Conservation (phyloP, 2,113 vertebrate genomes). For the Butorides virescens region DNA sequence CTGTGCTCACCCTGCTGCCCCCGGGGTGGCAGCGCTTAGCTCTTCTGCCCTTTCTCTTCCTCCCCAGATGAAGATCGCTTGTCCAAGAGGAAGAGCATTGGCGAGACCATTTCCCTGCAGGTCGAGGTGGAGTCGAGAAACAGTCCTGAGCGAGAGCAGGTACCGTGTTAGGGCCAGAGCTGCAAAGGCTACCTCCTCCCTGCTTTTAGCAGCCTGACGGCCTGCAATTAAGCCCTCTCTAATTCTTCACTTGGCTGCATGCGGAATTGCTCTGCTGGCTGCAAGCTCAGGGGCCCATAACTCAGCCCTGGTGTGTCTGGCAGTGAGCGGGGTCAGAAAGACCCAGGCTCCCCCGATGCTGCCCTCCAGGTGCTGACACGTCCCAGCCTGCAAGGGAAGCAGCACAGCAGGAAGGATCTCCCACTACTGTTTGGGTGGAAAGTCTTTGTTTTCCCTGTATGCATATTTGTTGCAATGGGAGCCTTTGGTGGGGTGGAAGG, state of each 20-base stretch:
- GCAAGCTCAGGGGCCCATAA: rapidly evolving
- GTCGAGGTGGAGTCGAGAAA: constrained; percentile 93
- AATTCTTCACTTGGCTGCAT: background rate
- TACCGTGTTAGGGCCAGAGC: background rate
- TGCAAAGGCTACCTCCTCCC: background rate
- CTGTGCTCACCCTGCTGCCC: background rate
- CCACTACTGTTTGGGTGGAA: background rate
- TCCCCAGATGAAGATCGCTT: constrained; percentile 90
- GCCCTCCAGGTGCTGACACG: background rate
- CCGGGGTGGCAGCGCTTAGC: rapidly evolving
- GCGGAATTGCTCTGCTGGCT: background rate
- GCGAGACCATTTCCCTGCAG: constrained; percentile 95
- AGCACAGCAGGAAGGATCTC: background rate
- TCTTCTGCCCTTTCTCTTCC: background rate
- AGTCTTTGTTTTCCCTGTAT: background rate
- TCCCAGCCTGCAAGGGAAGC: background rate
- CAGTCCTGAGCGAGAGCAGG: constrained; percentile 95
- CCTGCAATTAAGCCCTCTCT: background rate
- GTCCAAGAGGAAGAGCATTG: constrained; percentile 95
- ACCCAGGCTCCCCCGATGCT: background rate
- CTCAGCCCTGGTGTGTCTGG: background rate
- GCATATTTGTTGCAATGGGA: background rate
- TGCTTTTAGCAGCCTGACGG: background rate
- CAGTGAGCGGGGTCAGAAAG: background rate
- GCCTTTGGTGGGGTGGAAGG: background rate